These are phyloP conservation scores for Mystacides longicornis DNA, from an alignment of 2,888 invertebrate genomes.

Conservation along the genomic window DNA sequence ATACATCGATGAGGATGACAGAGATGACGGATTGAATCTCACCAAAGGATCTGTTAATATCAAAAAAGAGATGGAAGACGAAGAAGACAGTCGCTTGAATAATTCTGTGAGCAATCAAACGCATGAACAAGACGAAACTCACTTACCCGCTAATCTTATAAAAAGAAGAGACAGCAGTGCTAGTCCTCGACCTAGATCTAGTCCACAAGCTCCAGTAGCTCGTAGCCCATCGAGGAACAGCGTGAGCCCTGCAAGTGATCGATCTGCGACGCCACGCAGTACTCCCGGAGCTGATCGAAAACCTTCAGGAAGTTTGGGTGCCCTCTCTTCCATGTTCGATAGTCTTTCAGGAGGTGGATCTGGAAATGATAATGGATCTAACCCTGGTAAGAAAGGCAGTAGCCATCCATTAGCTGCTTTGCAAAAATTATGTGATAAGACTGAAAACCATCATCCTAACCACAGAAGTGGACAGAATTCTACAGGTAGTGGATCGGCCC, in stretches of 20 bases:
- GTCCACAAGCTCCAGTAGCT: slow-evolving; percentile 41
- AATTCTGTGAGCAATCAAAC: slow-evolving; percentile 19
- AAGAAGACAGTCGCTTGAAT: slow-evolving; percentile 45
- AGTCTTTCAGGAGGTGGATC: slow-evolving; percentile 60
- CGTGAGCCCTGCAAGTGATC: slow-evolving; percentile 71
- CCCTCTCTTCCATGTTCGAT: slow-evolving; percentile 86
- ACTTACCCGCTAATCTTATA: slow-evolving; percentile 35
- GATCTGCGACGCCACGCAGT: slow-evolving; percentile 69
- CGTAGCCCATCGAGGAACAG: slow-evolving; percentile 57
- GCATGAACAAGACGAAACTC: slow-evolving; percentile 28
- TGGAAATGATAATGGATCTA: slow-evolving; percentile 40
- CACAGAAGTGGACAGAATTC: slow-evolving; percentile 31
- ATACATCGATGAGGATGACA: slow-evolving; percentile 45
- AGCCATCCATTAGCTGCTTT: slow-evolving; percentile 91
- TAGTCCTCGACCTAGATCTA: slow-evolving; percentile 44
- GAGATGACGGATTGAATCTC: slow-evolving; percentile 44
- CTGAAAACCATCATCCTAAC: slow-evolving; percentile 66
- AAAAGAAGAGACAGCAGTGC: slow-evolving; percentile 37
- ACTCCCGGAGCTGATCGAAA: slow-evolving; percentile 52
- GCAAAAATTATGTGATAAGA: slow-evolving; percentile 93
- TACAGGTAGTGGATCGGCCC: slow-evolving; percentile 35
- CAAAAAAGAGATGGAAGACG: slow-evolving; percentile 58
- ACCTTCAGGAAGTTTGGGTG: slow-evolving; percentile 66
- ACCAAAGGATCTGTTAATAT: slow-evolving; percentile 47
- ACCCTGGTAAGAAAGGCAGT: slow-evolving; percentile 58